Evolutionary conservation across 2,888 invertebrate genomes (phyloP).

Genomic region (Lasiommata megera): DNA sequence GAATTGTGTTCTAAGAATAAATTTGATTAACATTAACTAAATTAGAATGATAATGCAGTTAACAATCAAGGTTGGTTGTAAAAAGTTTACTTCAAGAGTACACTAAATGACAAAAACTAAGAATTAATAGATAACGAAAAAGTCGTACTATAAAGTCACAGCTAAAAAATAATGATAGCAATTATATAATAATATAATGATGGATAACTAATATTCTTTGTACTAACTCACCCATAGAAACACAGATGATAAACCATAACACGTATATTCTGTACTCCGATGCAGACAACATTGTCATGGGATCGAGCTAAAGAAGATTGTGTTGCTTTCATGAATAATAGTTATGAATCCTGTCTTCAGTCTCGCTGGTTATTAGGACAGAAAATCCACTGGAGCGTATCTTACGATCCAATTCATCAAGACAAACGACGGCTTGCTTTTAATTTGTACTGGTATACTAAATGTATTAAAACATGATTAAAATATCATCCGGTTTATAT

Average conservation of each 20-base stretch:
- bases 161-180: neutral
- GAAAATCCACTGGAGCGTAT: constrained; percentile 55
- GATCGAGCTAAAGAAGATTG: constrained; percentile 9
- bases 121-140: neutral
- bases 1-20: neutral
- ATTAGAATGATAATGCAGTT: neutral
- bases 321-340: constrained; percentile 37
- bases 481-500: too few species aligned
- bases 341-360: constrained; percentile 49
- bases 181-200: neutral
- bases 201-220: neutral
- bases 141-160: constrained; percentile 2
- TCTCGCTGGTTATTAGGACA: constrained; percentile 60
- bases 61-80: neutral
- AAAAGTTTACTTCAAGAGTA: neutral
- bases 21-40: neutral
- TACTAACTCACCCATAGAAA: constrained; percentile 58
- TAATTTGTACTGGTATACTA: neutral
- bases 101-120: neutral
- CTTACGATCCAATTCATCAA: constrained; percentile 26
- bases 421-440: constrained; percentile 11
- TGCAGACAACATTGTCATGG: constrained; percentile 9
- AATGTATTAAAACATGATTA: too few species aligned
- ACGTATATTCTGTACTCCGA: constrained; percentile 10
- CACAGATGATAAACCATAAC: constrained; percentile 29